phyloP scores from a whole-genome alignment of 2,113 vertebrate species.

The Leptobrachium ailaonicum region DNA sequence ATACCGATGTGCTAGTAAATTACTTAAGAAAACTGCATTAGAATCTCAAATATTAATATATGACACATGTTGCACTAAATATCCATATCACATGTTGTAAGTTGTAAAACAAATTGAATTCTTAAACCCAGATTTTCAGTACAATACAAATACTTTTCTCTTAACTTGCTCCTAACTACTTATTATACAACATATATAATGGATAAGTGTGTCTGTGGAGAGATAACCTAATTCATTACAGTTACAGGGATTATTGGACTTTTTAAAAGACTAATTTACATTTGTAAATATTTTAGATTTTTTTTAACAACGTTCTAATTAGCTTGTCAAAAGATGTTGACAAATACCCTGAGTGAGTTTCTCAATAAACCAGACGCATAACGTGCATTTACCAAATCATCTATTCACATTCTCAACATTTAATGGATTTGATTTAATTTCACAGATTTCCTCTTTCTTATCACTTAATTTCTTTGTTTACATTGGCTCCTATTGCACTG shows the following conservation, averaged over 20 bases:
- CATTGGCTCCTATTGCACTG: constrained; percentile 44
- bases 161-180: no score
- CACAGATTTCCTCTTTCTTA: constrained; percentile 57
- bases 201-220: no score
- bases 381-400: constrained; percentile 64
- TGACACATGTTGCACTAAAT: no score
- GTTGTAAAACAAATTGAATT: no score
- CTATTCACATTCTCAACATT: constrained; percentile 63
- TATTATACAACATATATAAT: no score
- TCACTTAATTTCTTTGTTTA: constrained; percentile 57
- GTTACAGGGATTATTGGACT: not conserved
- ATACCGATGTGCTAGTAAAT: no score
- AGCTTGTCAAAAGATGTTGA: constrained; percentile 63
- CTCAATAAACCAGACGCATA: constrained; percentile 62
- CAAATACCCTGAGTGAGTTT: constrained; percentile 65
- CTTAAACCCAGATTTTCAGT: no score
- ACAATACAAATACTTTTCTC: no score
- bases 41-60: no score
- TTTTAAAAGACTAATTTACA: constrained; percentile 64
- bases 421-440: constrained; percentile 72
- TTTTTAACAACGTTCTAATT: constrained; percentile 66
- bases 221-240: no score
- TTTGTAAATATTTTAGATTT: constrained; percentile 67
- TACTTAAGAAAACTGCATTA: no score
- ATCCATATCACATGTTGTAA: no score